Percentiles rank a stretch among this genome's conserved stretches.
Evolutionary conservation across 2,113 vertebrate species (phyloP).

Genomic region (Vanacampus margaritifer): DNA sequence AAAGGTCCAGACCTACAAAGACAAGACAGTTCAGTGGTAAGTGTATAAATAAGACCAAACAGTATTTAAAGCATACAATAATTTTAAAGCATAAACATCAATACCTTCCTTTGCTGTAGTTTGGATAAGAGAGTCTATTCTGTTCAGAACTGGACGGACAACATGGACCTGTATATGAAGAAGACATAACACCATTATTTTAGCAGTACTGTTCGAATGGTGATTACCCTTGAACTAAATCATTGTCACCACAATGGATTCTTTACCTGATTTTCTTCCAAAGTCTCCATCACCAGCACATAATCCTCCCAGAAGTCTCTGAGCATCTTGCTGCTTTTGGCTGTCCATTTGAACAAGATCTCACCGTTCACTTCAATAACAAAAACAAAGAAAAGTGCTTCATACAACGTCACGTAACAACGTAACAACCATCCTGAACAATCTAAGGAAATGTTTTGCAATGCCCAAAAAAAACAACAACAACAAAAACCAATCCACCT

Average conservation of each 20-base stretch:
- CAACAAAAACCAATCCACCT: neutral
- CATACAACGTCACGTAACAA: neutral
- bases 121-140: slow-evolving; percentile 83
- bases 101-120: slow-evolving; percentile 59
- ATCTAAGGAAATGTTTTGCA: neutral
- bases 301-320: slow-evolving; percentile 89
- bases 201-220: neutral
- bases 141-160: slow-evolving; percentile 88
- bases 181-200: neutral
- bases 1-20: slow-evolving; percentile 66
- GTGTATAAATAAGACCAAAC: neutral
- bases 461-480: no score
- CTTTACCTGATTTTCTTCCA: slow-evolving; percentile 94
- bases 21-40: slow-evolving; percentile 5
- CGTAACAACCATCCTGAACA: neutral
- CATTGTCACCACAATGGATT: neutral
- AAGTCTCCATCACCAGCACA: slow-evolving; percentile 86
- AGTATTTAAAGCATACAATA: neutral
- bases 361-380: slow-evolving; percentile 49
- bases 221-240: neutral
- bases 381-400: neutral
- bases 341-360: slow-evolving; percentile 83
- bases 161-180: slow-evolving; percentile 83
- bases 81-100: neutral
- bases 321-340: slow-evolving; percentile 69